Evolutionary conservation across 2,797 vertebrate genomes (phyloP).

Genomic region (Lutjanus campechanus): DNA sequence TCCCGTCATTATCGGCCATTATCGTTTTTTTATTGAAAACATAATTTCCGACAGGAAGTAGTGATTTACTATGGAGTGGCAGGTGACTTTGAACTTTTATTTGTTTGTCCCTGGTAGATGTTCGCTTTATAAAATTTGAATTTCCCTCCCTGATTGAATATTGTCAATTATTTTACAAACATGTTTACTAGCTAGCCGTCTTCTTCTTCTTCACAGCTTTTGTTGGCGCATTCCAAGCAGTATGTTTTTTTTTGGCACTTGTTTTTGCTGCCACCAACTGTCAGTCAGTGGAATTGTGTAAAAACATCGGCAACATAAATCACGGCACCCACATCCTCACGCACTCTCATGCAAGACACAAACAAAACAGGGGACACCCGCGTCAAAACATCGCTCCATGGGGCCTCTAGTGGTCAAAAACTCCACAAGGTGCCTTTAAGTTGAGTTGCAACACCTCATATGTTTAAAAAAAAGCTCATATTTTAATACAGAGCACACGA

Average conservation of each 20-base stretch:
- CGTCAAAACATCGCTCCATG: not conserved
- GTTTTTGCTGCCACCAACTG: not conserved
- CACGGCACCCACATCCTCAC: accelerated
- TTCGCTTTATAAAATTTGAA: too few relatives aligned
- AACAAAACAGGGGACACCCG: not conserved
- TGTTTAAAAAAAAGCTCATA: not conserved
- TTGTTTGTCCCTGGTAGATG: too few relatives aligned
- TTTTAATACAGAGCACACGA: not conserved
- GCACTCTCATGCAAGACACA: not conserved
- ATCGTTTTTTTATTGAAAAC: too few relatives aligned
- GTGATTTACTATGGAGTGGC: too few relatives aligned
- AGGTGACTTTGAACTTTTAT: too few relatives aligned
- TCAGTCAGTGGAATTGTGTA: not conserved
- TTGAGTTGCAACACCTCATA: not conserved
- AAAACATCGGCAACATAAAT: not conserved
- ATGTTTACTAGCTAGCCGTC: not conserved
- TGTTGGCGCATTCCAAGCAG: not conserved
- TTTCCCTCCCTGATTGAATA: too few relatives aligned
- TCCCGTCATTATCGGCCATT: too few relatives aligned
- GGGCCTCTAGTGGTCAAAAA: not conserved
- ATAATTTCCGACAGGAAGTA: too few relatives aligned
- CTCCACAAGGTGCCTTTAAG: slow-evolving; percentile 5
- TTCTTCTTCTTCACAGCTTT: not conserved
- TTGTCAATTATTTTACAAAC: not conserved
- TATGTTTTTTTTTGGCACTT: not conserved